Evolutionary conservation across 1,140 invertebrate genomes (phyloP).

Genomic region (Gonatopus flavifemur): DNA sequence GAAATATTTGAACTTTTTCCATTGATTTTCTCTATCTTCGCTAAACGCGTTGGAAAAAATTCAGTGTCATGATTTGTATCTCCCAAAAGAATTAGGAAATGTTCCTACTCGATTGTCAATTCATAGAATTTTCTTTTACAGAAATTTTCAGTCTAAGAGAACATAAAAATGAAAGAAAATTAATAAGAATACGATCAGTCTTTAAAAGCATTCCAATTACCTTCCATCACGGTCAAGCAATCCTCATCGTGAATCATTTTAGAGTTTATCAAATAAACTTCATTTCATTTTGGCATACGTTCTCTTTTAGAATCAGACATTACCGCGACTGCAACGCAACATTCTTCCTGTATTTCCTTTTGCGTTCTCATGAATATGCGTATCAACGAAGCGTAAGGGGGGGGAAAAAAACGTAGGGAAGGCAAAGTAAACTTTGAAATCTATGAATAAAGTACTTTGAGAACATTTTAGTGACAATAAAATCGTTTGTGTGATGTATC

Average conservation of each 20-base stretch:
- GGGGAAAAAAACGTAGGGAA: conserved; percentile 92
- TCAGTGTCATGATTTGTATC: too few relatives aligned
- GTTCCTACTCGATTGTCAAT: too few relatives aligned
- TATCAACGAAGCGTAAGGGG: conserved; percentile 90
- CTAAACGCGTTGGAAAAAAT: too few relatives aligned
- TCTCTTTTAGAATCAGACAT: conserved; percentile 31
- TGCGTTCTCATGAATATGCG: conserved; percentile 92
- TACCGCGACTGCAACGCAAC: conserved; percentile 29
- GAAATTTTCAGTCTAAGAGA: too few relatives aligned
- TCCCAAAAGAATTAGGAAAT: too few relatives aligned
- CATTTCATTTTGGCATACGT: conserved; percentile 27
- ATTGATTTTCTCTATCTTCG: too few relatives aligned
- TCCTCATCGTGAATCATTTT: conserved; percentile 30
- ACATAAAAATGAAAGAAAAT: conserved; percentile 23
- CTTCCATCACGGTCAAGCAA: conserved; percentile 23
- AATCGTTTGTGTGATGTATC: not conserved
- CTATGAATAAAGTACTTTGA: not conserved
- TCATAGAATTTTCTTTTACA: too few relatives aligned
- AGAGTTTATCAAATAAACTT: conserved; percentile 35
- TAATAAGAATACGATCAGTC: conserved; percentile 25
- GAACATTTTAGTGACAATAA: not conserved
- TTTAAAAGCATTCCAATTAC: conserved; percentile 31
- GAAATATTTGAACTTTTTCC: too few relatives aligned
- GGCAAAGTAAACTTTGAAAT: conserved; percentile 26
- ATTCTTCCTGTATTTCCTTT: conserved; percentile 47